Base-by-base conservation (phyloP, 1,140 invertebrate species). In the Meloidogyne hapla region DNA sequence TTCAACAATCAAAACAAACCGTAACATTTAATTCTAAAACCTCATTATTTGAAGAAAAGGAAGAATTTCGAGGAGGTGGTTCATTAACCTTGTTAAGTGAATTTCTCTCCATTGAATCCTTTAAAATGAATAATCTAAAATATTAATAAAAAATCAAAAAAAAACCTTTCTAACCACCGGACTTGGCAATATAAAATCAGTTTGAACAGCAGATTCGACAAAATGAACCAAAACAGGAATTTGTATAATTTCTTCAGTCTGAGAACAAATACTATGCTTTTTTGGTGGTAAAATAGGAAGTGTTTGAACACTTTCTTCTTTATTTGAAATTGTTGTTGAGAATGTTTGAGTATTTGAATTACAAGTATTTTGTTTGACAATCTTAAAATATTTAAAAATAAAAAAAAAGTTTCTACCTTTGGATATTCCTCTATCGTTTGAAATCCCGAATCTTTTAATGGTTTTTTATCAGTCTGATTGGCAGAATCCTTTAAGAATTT, bases 11-110 rank as follows among this genome's bases (percentile, higher is more conserved):
- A 33, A 45, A 48, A 76, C 65, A 33, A 69, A 71, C 66, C 66
- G 75, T 38, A 76, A 76, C 67, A 62, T 62, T 76, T 21, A 61
- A 61, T 38, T 76, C 67, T 25, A 69, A 18, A 21, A 61, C 65
- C 23, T 69, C 75, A 15, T 26, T 40, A n/a, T 40, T 33, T 33
- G 9, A 33, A 0, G 48, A 56, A 56, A 56, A 56, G 4, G 48
- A 56, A 23, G 48, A 61, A 64, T 73, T 64, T 28, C 25, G 15
- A 28, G 21, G n/a, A 12, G 18, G 13, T 6, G 18, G 4, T 6
- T 23, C 38, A 15, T 42, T 21, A 9, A 1, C 4, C 23, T 26
- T 72, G 13, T 42, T 71, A 18, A 21, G 42, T 62, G 18, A 18
- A 45, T 62, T 38, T 45, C 3, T 63, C 12, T 33, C 23, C 23